A percentile compares a stretch with the other conserved stretches of the same genome.
phyloP scores from a whole-genome alignment of 2,888 invertebrate species.

The Bursaphelenchus okinawaensis region DNA sequence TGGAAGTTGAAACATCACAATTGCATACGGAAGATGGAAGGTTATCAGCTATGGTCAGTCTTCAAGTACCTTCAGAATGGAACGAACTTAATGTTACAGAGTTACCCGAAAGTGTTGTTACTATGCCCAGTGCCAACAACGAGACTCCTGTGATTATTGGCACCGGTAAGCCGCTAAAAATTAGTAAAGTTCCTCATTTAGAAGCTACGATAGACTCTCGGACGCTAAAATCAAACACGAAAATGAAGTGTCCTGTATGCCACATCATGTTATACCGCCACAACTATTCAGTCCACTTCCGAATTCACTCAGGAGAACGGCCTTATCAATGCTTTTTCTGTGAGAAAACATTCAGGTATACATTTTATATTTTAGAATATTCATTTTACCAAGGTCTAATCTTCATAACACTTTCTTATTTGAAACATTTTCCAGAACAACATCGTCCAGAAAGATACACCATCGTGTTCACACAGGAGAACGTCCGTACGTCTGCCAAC shows the following conservation, averaged over 20 bases:
- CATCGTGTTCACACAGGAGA: conserved; percentile 53
- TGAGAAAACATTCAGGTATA: conserved; percentile 48
- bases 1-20: not conserved
- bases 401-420: too few species aligned
- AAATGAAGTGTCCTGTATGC: conserved; percentile 55
- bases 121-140: not conserved
- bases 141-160: not conserved
- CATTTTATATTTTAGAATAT: conserved; percentile 14
- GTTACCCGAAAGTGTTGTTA: not conserved
- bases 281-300: conserved; percentile 52
- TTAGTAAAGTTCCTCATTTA: too few species aligned
- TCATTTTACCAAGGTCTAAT: too few species aligned
- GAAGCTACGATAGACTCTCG: not conserved
- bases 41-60: not conserved
- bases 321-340: conserved; percentile 50
- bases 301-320: conserved; percentile 55
- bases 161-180: not conserved
- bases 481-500: conserved; percentile 48
- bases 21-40: not conserved
- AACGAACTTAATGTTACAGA: not conserved
- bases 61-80: not conserved
- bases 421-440: conserved; percentile 35
- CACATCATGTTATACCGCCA: conserved; percentile 47
- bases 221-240: not conserved
- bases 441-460: conserved; percentile 52